A percentile compares a stretch with the other conserved stretches of the same genome.
Evolutionary conservation across 2,888 invertebrate species (phyloP).

Genomic region (Lagria hirta): DNA sequence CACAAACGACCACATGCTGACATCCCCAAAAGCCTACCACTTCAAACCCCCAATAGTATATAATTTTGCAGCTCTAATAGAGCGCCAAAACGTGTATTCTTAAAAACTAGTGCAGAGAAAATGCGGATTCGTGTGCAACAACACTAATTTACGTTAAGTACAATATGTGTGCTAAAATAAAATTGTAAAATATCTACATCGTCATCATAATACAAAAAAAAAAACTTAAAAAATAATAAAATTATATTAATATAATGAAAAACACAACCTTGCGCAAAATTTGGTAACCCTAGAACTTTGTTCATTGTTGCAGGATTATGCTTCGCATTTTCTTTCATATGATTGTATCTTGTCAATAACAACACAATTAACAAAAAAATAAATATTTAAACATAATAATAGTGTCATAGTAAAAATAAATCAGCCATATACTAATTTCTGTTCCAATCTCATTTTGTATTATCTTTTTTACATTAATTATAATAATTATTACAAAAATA

Average conservation of each 20-base stretch:
- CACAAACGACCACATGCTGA: slow-evolving; percentile 34
- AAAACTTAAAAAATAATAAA: slow-evolving; percentile 12
- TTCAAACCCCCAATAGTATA: slow-evolving; percentile 35
- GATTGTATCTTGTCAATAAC: too few species aligned
- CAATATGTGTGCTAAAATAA: neutral
- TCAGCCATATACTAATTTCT: too few species aligned
- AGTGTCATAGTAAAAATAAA: slow-evolving; percentile 16
- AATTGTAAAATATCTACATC: neutral
- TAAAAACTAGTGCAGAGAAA: slow-evolving; percentile 24
- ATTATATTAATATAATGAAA: too few species aligned
- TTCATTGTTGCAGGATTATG: slow-evolving; percentile 26
- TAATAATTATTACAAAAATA: too few species aligned
- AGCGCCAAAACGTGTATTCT: slow-evolving; percentile 18
- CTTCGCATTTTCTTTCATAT: slow-evolving; percentile 26
- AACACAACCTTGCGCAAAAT: slow-evolving; percentile 15
- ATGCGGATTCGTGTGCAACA: slow-evolving; percentile 37
- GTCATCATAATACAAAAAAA: slow-evolving; percentile 1
- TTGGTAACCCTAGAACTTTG: slow-evolving; percentile 24
- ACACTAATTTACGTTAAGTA: slow-evolving; percentile 30
- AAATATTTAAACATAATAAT: slow-evolving; percentile 21
- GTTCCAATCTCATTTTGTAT: too few species aligned
- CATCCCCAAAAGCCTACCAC: slow-evolving; percentile 45
- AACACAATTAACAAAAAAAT: slow-evolving; percentile 31
- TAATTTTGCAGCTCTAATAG: too few species aligned
- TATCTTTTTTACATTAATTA: too few species aligned